These are phyloP conservation scores for Grus americana DNA, from an alignment of 2,113 vertebrate species.

Conservation along the genomic window DNA sequence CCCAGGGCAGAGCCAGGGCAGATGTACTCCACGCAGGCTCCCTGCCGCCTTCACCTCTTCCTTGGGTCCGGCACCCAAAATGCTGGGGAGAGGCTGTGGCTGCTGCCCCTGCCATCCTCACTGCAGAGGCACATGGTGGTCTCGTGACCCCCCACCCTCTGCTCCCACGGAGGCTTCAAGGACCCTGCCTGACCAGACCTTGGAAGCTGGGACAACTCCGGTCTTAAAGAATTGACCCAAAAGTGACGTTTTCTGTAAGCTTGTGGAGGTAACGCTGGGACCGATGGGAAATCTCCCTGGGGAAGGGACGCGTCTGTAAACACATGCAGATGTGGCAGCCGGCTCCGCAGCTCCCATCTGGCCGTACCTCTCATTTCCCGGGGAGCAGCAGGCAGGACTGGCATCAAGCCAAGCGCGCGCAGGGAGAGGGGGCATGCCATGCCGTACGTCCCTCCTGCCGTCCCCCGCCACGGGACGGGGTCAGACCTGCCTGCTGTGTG, in stretches of 20 bases:
- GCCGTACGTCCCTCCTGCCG: accelerated
- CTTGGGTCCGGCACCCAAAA: not conserved
- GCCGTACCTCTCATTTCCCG: accelerated
- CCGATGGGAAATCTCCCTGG: not conserved
- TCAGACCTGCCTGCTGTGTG: not conserved
- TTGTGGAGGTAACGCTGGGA: not conserved
- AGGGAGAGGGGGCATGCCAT: accelerated
- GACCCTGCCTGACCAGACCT: not conserved
- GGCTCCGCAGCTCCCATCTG: accelerated
- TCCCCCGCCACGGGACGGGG: accelerated
- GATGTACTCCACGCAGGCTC: not conserved
- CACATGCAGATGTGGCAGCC: not conserved
- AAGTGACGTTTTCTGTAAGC: not conserved
- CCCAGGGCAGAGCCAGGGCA: not conserved
- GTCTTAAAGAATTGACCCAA: not conserved
- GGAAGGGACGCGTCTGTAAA: not conserved
- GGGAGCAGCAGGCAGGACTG: not conserved
- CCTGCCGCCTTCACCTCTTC: not conserved
- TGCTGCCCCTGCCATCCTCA: no score
- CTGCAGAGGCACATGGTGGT: not conserved
- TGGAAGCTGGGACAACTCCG: not conserved
- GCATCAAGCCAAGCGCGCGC: accelerated
- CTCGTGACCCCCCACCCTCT: not conserved
- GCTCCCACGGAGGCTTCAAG: not conserved
- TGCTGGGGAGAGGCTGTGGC: not conserved